These are phyloP conservation scores for Tenodera sinensis DNA, from an alignment of 2,888 invertebrate species.

Conservation along the genomic window DNA sequence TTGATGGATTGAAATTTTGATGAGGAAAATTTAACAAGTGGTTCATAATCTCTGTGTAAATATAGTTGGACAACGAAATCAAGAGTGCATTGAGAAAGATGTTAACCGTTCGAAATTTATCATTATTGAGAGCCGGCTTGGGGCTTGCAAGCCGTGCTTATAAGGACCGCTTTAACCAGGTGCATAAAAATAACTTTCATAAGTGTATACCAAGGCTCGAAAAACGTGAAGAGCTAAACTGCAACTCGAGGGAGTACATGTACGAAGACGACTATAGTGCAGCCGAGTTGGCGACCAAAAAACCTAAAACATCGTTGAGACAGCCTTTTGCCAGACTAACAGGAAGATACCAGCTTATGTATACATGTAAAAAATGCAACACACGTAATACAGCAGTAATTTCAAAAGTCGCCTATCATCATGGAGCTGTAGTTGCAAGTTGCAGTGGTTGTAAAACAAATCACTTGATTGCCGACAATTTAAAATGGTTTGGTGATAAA, in stretches of 20 bases:
- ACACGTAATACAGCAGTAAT: slow-evolving; percentile 75
- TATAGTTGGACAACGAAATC: neutral
- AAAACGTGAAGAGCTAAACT: neutral
- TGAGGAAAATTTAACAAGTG: neutral
- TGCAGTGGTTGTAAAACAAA: slow-evolving; percentile 85
- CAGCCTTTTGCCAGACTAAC: slow-evolving; percentile 39
- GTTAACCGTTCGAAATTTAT: neutral
- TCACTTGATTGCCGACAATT: slow-evolving; percentile 94
- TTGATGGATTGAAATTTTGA: too few relatives aligned
- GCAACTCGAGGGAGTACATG: neutral
- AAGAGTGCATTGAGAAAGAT: neutral
- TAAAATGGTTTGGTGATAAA: slow-evolving; percentile 88
- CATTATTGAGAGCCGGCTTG: neutral
- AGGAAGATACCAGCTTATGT: slow-evolving; percentile 67
- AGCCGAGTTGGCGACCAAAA: too few relatives aligned
- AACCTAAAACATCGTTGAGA: neutral
- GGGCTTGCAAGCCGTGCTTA: too few relatives aligned
- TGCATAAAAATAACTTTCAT: neutral
- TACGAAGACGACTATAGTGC: too few relatives aligned
- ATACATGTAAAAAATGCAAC: slow-evolving; percentile 86
- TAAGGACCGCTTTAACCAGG: too few relatives aligned
- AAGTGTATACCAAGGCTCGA: neutral
- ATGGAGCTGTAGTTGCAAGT: slow-evolving; percentile 88
- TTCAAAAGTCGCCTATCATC: slow-evolving; percentile 77
- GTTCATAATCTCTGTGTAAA: neutral